Base-by-base conservation (phyloP, 2,888 invertebrate species). In the Aromia moschata region DNA sequence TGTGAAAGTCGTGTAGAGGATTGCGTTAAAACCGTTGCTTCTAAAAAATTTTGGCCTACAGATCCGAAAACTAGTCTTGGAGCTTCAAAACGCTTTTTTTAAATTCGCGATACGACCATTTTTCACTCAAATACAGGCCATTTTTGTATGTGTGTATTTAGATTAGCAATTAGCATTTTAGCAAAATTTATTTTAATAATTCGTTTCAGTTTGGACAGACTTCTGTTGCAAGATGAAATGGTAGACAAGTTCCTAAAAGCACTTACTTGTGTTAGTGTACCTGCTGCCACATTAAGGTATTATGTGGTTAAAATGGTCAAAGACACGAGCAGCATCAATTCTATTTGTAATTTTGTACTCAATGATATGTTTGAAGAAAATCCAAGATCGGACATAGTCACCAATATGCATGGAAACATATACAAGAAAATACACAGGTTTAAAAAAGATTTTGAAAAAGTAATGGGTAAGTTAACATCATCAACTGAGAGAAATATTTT, bases 181-280 rank as follows among this genome's bases (percentile, higher is more conserved):
- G n/a, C n/a, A n/a, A n/a, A n/a, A n/a, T n/a, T n/a, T n/a, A n/a
- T n/a, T n/a, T n/a, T 11, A 11, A 40, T 16, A 38, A 40, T 12
- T 4, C 16, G 11, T 61, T 60, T 18, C 33, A 76, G 72, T 69
- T 78, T 74, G 65, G 78, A 75, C 56, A 62, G 56, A 58, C 74
- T 76, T 58, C 77, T 73, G 25, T 64, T 67, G 25, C 69, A 37
- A 63, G 75, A 79, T 58, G 66, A 66, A 7, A 69, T 77, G 9
- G 68, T 81, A 0, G 76, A 81, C 49, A 75, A 65, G 16, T 82
- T 85, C 53, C 64, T 84, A 9, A 68, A 72, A 60, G 83, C 83
- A 2, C 70, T 85, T 59, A 75, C 81, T 4, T 81, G 77, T 53
- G 77, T 85, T 1, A 80, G 77, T 20, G 74, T 82, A n/a, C 84